Conservation (phyloP, 2,113 vertebrate species). For the Paracanthobrama guichenoti region DNA sequence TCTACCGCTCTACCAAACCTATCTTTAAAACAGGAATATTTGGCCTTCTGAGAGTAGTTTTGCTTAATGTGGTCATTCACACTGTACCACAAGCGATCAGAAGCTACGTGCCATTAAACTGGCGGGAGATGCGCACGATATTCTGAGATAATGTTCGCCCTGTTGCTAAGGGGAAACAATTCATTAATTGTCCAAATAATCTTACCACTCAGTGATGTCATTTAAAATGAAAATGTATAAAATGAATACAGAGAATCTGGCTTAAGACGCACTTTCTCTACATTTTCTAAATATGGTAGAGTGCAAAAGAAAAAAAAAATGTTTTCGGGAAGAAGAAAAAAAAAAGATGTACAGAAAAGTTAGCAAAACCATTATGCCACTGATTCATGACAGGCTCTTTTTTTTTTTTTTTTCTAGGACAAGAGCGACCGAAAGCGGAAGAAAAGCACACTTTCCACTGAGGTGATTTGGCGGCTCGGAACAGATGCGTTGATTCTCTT, state of each 20-base stretch:
- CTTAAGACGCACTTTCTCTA: background rate
- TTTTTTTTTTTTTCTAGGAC: background rate
- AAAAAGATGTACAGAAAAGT: background rate
- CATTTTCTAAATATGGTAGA: background rate
- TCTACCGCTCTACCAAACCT: background rate
- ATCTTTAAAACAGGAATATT: background rate
- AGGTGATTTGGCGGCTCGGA: background rate
- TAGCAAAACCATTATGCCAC: background rate
- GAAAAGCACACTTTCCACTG: background rate
- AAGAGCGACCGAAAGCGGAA: background rate
- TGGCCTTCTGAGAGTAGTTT: background rate
- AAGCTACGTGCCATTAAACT: constrained; percentile 53
- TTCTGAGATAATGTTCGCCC: constrained; percentile 51
- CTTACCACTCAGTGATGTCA: background rate
- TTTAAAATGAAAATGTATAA: background rate
- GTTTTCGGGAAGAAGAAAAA: background rate
- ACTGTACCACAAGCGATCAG: background rate
- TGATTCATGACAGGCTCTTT: background rate
- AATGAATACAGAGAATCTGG: background rate
- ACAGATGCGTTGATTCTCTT: background rate
- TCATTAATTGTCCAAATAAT: background rate
- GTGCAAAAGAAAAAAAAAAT: background rate
- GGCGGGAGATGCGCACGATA: constrained; percentile 38
- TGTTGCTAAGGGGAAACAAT: constrained; percentile 71
- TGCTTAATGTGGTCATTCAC: background rate